Conservation (phyloP, 1,140 invertebrate species). For the Tribolium castaneum region DNA sequence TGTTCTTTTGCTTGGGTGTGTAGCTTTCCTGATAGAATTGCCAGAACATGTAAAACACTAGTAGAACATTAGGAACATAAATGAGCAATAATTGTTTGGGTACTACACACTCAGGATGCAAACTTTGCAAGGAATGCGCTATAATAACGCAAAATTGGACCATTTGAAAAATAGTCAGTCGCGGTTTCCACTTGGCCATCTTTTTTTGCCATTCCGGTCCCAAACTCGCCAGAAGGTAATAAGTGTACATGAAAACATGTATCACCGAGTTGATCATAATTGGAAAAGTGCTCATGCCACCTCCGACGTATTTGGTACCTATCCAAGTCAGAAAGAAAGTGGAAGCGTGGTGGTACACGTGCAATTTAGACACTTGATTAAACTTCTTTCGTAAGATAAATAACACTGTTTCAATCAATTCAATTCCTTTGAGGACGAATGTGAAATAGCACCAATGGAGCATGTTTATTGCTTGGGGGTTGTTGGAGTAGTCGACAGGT, state of each 20-base stretch:
- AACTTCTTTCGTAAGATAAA: conserved; percentile 79
- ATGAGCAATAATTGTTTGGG: conserved; percentile 66
- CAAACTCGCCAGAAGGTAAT: conserved; percentile 59
- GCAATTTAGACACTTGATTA: conserved; percentile 77
- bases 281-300: conserved; percentile 56
- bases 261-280: conserved; percentile 57
- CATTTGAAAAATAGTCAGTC: conserved; percentile 65
- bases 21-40: conserved; percentile 75
- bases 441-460: conserved; percentile 64
- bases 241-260: conserved; percentile 63
- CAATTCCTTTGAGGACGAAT: conserved; percentile 65
- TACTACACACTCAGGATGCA: conserved; percentile 69
- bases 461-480: conserved; percentile 70
- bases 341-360: conserved; percentile 79
- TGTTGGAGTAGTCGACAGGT: conserved; percentile 74
- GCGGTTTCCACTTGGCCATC: conserved; percentile 61
- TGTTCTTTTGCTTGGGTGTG: conserved; percentile 54
- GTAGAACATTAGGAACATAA: conserved; percentile 71
- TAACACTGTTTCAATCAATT: conserved; percentile 70
- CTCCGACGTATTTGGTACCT: conserved; percentile 72
- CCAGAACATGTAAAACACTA: conserved; percentile 78
- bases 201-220: conserved; percentile 57
- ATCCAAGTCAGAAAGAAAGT: conserved; percentile 77
- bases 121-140: conserved; percentile 67
- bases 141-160: conserved; percentile 74